phyloP scores from a whole-genome alignment of 2,113 vertebrate genomes.

The Sorex araneus region DNA sequence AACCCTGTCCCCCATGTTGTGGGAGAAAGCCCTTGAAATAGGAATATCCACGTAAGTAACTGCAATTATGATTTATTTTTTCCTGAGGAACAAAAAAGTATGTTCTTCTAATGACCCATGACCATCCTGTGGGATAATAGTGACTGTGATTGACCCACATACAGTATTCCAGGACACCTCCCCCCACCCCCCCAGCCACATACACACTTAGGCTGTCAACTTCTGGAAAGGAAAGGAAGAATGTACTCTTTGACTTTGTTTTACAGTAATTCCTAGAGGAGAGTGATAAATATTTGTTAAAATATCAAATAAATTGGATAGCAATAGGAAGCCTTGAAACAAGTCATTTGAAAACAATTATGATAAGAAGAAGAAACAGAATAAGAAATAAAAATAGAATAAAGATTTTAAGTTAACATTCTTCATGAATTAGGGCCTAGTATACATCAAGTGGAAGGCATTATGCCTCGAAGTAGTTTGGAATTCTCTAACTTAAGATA shows the following conservation, averaged over 20 bases:
- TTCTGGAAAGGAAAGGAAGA: background rate
- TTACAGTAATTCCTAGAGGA: background rate
- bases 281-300: background rate
- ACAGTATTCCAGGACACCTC: no score
- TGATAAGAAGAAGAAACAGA: background rate
- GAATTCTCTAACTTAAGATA: background rate
- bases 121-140: background rate
- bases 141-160: background rate
- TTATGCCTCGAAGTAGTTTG: accelerated
- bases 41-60: background rate
- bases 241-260: background rate
- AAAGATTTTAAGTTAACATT: background rate
- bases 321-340: background rate
- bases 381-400: background rate
- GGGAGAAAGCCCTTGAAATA: background rate
- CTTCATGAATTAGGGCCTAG: background rate
- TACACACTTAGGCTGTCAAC: background rate
- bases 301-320: background rate
- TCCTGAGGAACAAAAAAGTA: background rate
- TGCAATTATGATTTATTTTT: background rate
- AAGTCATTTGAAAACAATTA: background rate
- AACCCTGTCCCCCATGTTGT: background rate
- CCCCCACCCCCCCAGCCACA: background rate
- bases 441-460: background rate
- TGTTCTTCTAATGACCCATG: background rate